phyloP scores from a whole-genome alignment of 2,113 vertebrate genomes.

The Hemichromis elongatus region DNA sequence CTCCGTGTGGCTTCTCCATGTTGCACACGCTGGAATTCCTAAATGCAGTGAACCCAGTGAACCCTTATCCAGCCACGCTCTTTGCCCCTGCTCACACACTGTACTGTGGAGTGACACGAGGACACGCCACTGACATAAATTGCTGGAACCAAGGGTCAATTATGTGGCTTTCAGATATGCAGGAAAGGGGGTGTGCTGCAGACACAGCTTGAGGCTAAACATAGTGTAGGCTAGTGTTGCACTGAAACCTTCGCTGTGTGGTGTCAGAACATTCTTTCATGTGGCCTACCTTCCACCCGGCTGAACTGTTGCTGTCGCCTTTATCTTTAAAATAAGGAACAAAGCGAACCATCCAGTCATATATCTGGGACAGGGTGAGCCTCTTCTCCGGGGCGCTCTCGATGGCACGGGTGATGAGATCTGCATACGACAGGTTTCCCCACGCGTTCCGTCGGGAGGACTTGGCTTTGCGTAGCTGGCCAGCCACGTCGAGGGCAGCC shows the following conservation, averaged over 20 bases:
- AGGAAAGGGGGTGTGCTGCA: slow-evolving; percentile 21
- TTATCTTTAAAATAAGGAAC: slow-evolving; percentile 99
- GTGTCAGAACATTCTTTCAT: slow-evolving; percentile 5
- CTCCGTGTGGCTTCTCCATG: slow-evolving; percentile 3
- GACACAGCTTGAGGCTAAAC: slow-evolving; percentile 29
- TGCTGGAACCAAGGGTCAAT: slow-evolving; percentile 35
- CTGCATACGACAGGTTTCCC: slow-evolving; percentile 97
- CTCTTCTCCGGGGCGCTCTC: slow-evolving; percentile 95
- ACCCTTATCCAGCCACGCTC: slow-evolving; percentile 37
- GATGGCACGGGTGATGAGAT: slow-evolving; percentile 97
- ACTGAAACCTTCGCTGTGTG: slow-evolving; percentile 17
- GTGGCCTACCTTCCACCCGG: slow-evolving; percentile 92
- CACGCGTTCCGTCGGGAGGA: slow-evolving; percentile 94
- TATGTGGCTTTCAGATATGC: slow-evolving; percentile 58
- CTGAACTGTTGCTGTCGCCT: slow-evolving; percentile 96
- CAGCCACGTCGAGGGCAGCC: slow-evolving; percentile 83
- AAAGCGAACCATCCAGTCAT: slow-evolving; percentile 98
- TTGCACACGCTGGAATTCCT: slow-evolving; percentile 3
- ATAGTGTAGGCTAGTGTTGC: slow-evolving; percentile 15
- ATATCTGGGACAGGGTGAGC: slow-evolving; percentile 94
- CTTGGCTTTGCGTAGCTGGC: slow-evolving; percentile 92
- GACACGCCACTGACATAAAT: slow-evolving; percentile 47
- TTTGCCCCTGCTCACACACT: slow-evolving; percentile 43
- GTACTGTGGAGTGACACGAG: slow-evolving; percentile 43
- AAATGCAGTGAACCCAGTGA: slow-evolving; percentile 63